Conservation (phyloP, 2,113 vertebrate genomes). For the Pipa parva region DNA sequence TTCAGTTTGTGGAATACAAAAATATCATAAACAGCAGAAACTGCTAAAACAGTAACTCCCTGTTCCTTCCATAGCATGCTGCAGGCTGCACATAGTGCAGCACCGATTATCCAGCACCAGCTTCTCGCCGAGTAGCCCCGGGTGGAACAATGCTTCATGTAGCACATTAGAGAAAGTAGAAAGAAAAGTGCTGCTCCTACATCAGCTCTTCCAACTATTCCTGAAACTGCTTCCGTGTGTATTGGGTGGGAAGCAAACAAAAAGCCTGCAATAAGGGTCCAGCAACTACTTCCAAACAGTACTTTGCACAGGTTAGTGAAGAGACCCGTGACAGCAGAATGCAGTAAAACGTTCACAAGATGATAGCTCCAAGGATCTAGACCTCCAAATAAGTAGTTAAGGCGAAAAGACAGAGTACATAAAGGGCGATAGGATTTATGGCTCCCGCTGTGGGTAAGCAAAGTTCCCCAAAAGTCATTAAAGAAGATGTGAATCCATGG, state of each 20-base stretch:
- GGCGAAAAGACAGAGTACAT: constrained; percentile 93
- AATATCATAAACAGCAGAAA: constrained; percentile 86
- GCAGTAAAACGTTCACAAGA: constrained; percentile 83
- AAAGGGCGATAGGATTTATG: constrained; percentile 97
- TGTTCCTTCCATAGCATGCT: constrained; percentile 99
- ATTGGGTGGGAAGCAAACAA: constrained; percentile 92
- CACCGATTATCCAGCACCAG: constrained; percentile 77
- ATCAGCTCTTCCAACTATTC: constrained; percentile 89
- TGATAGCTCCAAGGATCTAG: constrained; percentile 96
- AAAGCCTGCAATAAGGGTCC: constrained; percentile 87
- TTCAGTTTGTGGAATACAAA: constrained; percentile 86
- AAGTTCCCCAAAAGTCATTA: constrained; percentile 96
- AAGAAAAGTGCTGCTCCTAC: constrained; percentile 92
- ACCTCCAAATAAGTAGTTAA: constrained; percentile 84
- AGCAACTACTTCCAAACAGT: constrained; percentile 82
- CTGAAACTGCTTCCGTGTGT: constrained; percentile 92
- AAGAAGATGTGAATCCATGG: constrained; percentile 96
- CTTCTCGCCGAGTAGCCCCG: constrained; percentile 56
- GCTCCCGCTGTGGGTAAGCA: constrained; percentile 95
- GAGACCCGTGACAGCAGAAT: constrained; percentile 81
- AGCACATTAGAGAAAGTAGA: constrained; percentile 87
- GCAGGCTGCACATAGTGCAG: constrained; percentile 79
- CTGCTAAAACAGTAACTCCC: constrained; percentile 89
- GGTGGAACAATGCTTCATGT: constrained; percentile 78
- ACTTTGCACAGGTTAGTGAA: constrained; percentile 85